These are phyloP conservation scores for Lepisosteus osseus DNA, from an alignment of 2,113 vertebrate genomes.

Conservation along the genomic window DNA sequence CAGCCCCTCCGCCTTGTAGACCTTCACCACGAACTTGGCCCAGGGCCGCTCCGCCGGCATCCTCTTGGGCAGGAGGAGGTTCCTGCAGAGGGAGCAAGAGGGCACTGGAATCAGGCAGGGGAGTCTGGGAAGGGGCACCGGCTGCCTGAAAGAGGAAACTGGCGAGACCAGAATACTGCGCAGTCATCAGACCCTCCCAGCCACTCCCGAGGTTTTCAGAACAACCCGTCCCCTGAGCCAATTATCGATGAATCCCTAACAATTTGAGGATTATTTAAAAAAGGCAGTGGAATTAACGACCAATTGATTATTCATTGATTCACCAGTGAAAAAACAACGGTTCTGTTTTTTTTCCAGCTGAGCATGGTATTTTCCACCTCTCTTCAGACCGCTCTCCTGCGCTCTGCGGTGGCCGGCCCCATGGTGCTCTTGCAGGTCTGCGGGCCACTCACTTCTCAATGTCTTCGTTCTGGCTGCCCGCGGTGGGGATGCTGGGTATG, in stretches of 20 bases:
- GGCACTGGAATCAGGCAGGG: background rate
- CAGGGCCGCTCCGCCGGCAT: slow-evolving; percentile 82
- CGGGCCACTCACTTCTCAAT: slow-evolving; percentile 77
- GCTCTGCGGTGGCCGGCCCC: no score
- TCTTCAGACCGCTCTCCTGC: no score
- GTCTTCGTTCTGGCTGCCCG: slow-evolving; percentile 65
- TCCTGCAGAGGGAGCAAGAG: slow-evolving; percentile 55
- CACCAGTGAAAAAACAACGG: no score
- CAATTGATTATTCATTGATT: no score
- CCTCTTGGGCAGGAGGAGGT: slow-evolving; percentile 82
- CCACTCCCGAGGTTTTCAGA: background rate
- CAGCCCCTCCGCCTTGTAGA: slow-evolving; percentile 82
- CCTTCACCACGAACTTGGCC: slow-evolving; percentile 77
- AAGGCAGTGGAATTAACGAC: no score
- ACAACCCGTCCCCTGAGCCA: no score
- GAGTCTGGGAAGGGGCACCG: background rate
- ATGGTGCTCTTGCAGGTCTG: no score
- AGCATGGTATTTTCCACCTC: no score
- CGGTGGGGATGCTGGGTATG: slow-evolving; percentile 53
- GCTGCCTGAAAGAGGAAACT: background rate
- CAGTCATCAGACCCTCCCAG: background rate
- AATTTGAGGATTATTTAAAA: no score
- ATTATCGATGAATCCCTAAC: no score
- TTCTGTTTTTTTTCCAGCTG: no score
- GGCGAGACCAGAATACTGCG: background rate